Evolutionary conservation across 1,140 invertebrate species (phyloP), one percentile per base, ranked within the genome.

Genomic region (Aradophagus sp.): DNA sequence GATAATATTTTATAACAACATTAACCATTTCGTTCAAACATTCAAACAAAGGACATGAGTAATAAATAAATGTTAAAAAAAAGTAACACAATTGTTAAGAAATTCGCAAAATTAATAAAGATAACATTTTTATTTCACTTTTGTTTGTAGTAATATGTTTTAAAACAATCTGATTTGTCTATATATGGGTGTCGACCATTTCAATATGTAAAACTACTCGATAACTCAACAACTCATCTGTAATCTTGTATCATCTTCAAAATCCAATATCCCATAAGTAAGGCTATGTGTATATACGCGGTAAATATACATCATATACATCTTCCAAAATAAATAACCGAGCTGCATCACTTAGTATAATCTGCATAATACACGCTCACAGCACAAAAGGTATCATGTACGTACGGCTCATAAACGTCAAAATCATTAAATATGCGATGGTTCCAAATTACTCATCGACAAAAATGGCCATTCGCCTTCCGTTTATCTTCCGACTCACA

Each of bases 361-460:
- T 67, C 53, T 59, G 47, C 63, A 59, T 68, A 58, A 68, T 59
- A 59, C 42, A 68, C 32, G 52, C 29, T 38, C 32, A 12, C 34
- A 38, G 39, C 34, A 67, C 53, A 67, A 67, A 67, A 53, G 63
- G 27, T 59, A 59, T 67, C 63, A 39, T 59, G 55, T 52, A 32
- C 26, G 11, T 44, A 47, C 17, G 34, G 15, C 63, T 67, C 45
- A 53, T 67, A 67, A 67, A 67, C 27, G 53, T 59, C 55, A 39
- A 41, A 45, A 53, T 45, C 39, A 59, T 59, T 67, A 67, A 59
- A 59, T 55, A 42, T 34, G 29, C 55, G 27, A 36, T 47, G 48
- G 12, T 48, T 47, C 27, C 47, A 48, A 61, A 68, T 68, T 61
- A 55, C 42, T 61, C 65, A 53, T 53, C 47, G 47, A 67, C 39